Evolutionary conservation across 2,113 vertebrate species (phyloP).

Genomic region (Nannospalax galili): DNA sequence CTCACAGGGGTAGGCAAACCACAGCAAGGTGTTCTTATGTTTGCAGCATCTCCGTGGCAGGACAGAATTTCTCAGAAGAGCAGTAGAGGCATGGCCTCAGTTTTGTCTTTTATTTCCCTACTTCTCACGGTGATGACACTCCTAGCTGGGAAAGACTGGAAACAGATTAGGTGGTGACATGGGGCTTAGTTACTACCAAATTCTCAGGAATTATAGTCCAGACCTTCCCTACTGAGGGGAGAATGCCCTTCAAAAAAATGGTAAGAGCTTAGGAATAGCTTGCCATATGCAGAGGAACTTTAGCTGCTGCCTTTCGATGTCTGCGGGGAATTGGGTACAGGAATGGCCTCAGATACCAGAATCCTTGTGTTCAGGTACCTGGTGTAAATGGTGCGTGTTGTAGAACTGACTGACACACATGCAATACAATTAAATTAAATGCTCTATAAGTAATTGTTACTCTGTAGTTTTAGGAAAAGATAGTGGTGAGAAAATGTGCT

Average conservation of each 20-base stretch:
- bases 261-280: neutral
- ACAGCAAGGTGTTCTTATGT: neutral
- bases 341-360: too few relatives aligned
- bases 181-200: neutral
- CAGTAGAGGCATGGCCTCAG: neutral
- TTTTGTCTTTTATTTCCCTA: neutral
- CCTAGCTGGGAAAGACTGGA: neutral
- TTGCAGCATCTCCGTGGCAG: neutral
- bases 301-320: neutral
- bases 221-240: too few relatives aligned
- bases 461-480: neutral
- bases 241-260: neutral
- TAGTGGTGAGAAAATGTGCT: neutral
- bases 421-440: neutral
- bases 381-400: neutral
- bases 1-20: neutral
- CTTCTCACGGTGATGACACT: neutral
- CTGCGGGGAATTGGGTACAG: neutral
- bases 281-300: neutral
- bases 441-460: too few relatives aligned
- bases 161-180: neutral
- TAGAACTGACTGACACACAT: neutral
- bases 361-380: neutral
- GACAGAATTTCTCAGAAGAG: conserved; percentile 37
- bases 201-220: neutral